Percentiles rank a stretch among this genome's conserved stretches.
These are phyloP conservation scores for Fragum sueziense DNA, from an alignment of 2,888 invertebrate genomes.

Conservation along the genomic window DNA sequence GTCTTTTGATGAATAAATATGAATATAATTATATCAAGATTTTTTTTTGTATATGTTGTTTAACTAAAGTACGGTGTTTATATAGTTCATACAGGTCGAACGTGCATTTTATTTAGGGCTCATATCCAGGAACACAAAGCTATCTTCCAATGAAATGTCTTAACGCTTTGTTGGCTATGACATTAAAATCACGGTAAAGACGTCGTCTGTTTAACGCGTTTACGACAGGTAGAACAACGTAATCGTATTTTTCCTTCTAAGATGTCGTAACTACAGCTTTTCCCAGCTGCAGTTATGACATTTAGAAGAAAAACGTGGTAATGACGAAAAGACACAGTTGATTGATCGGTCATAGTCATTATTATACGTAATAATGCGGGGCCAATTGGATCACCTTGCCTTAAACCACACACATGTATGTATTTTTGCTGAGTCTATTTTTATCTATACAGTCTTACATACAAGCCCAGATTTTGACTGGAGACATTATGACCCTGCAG, in stretches of 20 bases:
- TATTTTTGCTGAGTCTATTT: too few relatives aligned
- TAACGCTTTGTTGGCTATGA: slow-evolving; percentile 13
- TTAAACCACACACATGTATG: too few relatives aligned
- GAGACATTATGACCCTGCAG: too few relatives aligned
- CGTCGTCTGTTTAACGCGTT: slow-evolving; percentile 32
- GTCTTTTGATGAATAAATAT: too few relatives aligned
- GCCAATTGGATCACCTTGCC: slow-evolving; percentile 34
- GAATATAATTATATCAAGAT: too few relatives aligned
- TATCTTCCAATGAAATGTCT: slow-evolving; percentile 26
- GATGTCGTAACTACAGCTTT: too few relatives aligned
- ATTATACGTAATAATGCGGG: slow-evolving; percentile 37
- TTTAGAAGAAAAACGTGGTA: too few relatives aligned
- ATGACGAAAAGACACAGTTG: slow-evolving; percentile 42
- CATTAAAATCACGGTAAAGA: slow-evolving; percentile 19
- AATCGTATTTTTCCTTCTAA: too few relatives aligned
- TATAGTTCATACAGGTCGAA: background rate
- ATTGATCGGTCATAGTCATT: slow-evolving; percentile 35
- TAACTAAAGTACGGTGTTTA: background rate
- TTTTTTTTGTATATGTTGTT: too few relatives aligned
- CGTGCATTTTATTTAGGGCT: slow-evolving; percentile 11
- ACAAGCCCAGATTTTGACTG: too few relatives aligned
- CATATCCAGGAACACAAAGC: background rate
- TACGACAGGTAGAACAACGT: slow-evolving; percentile 38
- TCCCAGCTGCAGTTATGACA: too few relatives aligned
- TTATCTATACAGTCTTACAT: too few relatives aligned